Conservation (phyloP, 2,888 invertebrate genomes). For the Drosophila vallismaia region DNA sequence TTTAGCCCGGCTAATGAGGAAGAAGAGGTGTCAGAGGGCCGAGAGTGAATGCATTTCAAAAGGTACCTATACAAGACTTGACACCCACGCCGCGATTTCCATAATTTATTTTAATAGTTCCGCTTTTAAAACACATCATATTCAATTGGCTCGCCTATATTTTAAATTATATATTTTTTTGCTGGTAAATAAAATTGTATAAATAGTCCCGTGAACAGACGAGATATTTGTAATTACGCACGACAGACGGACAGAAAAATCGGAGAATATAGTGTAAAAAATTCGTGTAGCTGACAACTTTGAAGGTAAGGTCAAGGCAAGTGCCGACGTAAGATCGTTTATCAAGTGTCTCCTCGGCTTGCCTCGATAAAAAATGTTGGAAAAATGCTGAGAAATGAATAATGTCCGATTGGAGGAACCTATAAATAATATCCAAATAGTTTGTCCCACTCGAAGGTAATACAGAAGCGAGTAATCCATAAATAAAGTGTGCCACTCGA, state of each 20-base stretch:
- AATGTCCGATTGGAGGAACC: conserved; percentile 23
- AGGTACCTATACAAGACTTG: conserved; percentile 5
- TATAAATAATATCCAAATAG: conserved; percentile 56
- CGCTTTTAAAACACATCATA: conserved; percentile 55
- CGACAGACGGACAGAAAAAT: conserved; percentile 27
- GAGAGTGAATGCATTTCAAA: neutral
- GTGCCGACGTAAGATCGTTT: conserved; percentile 64
- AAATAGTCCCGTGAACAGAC: conserved; percentile 58
- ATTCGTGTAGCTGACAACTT: conserved; percentile 67
- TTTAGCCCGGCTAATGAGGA: conserved; percentile 5
- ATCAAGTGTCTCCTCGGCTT: conserved; percentile 46
- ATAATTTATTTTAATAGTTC: conserved; percentile 79
- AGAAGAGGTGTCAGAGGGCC: neutral
- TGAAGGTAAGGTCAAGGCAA: conserved; percentile 78
- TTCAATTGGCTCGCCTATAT: conserved; percentile 50
- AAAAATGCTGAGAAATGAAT: conserved; percentile 40
- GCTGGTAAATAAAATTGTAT: conserved; percentile 59
- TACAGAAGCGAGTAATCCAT: conserved; percentile 22
- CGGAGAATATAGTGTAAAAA: conserved; percentile 36
- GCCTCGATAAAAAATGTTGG: conserved; percentile 32
- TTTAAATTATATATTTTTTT: conserved; percentile 32
- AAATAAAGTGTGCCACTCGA: conserved; percentile 30
- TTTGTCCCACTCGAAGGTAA: conserved; percentile 36
- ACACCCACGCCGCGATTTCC: conserved; percentile 63
- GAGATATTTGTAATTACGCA: conserved; percentile 62